Evolutionary conservation across 2,113 vertebrate genomes (phyloP).

Genomic region (Pseudonaja textilis): DNA sequence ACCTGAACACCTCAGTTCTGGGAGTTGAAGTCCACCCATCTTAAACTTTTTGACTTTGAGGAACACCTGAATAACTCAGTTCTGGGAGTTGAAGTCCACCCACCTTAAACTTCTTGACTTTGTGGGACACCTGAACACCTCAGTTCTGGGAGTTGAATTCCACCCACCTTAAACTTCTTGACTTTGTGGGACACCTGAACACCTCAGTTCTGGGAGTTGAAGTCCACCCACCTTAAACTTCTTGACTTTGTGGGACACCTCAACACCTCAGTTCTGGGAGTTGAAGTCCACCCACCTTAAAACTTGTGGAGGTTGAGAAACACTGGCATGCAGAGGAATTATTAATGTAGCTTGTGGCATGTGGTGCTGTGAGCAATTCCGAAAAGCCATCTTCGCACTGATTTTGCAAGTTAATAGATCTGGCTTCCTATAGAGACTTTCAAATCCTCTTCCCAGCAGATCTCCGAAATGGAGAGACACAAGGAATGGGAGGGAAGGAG

Average conservation of each 20-base stretch:
- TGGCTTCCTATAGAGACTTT: neutral
- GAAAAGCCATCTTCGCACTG: no score
- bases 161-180: neutral
- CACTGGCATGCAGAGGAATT: neutral
- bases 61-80: neutral
- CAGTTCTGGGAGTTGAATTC: neutral
- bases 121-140: no score
- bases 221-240: neutral
- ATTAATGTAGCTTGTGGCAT: neutral
- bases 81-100: neutral
- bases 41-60: neutral
- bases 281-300: neutral
- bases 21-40: no score
- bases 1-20: no score
- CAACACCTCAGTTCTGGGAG: neutral
- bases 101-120: no score
- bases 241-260: neutral
- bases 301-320: neutral
- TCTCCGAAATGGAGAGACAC: neutral
- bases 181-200: no score
- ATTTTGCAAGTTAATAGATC: neutral
- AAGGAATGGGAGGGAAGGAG: neutral
- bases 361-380: neutral
- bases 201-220: no score
- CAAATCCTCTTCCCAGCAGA: neutral